Base-by-base conservation (phyloP, 2,113 vertebrate genomes). In the Cyprinodon brontotheroides region DNA sequence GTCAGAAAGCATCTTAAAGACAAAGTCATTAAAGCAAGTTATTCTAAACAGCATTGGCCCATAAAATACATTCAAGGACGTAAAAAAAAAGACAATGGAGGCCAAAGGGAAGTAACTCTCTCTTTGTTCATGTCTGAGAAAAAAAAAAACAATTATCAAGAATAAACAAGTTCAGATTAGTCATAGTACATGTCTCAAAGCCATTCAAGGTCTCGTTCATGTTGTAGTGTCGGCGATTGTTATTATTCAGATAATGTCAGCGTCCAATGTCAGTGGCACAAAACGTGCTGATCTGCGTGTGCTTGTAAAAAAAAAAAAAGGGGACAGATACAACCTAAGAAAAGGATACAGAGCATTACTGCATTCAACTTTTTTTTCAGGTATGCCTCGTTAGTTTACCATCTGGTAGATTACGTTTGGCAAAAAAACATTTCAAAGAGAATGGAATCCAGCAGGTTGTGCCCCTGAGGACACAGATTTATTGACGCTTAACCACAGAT, bases 61-160 rank as follows among this genome's bases (percentile, higher is more conserved):
- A 53, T 53, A 53, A 53, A 53, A 39, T 15, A 17, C 4, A 37
- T 22, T 20, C 29, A 10, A 14, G 50, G 45, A 50, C 36, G 4
- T 15, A 39, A 29, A 29, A 71, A 39, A 71, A 17, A 40, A 3
- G 4, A 0, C 3, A 22, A 45, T 68, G 37, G 8, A 40, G 41
- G 69, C 65, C 11, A 29, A 5, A 36, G 11, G 66, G 20, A 63
- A 12, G 29, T 20, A 17, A 64, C 67, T 22, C 8, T 10, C 17
- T 66, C 0, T 29, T 67, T 45, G 69, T 75, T 11, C 12, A 78
- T 80, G 71, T 70, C 29, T 82, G 36, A 68, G 61, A 12, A 76
- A 79, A 29, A 79, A 29, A 29, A 29, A 29, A 29, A 29, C 29
- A 29, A 29, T 29, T 29, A 29, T 29, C 29, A 29, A 29, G 29